A percentile compares a stretch with the other conserved stretches of the same genome.
These are phyloP conservation scores for Orthosia gothica DNA, from an alignment of 2,888 invertebrate genomes.

Conservation along the genomic window DNA sequence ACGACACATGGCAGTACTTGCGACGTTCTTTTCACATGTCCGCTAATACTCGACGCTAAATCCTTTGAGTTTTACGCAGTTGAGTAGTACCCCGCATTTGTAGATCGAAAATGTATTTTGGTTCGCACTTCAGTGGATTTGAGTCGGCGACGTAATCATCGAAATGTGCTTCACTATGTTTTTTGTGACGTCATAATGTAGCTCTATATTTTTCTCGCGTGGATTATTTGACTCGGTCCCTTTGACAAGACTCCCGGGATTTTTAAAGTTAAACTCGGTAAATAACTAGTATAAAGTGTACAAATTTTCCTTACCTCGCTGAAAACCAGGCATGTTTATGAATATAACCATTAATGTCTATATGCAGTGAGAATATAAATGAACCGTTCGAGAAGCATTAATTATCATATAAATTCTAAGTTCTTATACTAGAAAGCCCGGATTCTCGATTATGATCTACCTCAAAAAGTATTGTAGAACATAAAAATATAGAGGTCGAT, in stretches of 20 bases:
- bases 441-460: background rate
- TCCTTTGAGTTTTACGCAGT: constrained; percentile 59
- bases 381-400: background rate
- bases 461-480: background rate
- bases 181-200: constrained; percentile 31
- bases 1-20: constrained; percentile 24
- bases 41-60: constrained; percentile 47
- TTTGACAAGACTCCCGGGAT: background rate
- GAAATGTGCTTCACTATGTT: constrained; percentile 45
- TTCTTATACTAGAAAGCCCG: background rate
- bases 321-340: background rate
- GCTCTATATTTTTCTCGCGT: constrained; percentile 2
- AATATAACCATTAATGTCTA: background rate
- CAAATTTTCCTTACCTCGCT: background rate
- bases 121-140: constrained; percentile 48
- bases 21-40: constrained; percentile 51
- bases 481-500: background rate
- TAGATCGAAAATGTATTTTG: constrained; percentile 46
- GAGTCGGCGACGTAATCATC: constrained; percentile 38
- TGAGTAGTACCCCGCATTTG: constrained; percentile 51
- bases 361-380: background rate
- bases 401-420: constrained; percentile 3
- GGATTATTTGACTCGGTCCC: background rate
- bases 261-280: background rate
- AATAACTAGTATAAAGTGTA: background rate